Percentiles rank a stretch among this genome's conserved stretches.
phyloP scores from a whole-genome alignment of 2,888 invertebrate genomes.

The Xanthia icteritia region DNA sequence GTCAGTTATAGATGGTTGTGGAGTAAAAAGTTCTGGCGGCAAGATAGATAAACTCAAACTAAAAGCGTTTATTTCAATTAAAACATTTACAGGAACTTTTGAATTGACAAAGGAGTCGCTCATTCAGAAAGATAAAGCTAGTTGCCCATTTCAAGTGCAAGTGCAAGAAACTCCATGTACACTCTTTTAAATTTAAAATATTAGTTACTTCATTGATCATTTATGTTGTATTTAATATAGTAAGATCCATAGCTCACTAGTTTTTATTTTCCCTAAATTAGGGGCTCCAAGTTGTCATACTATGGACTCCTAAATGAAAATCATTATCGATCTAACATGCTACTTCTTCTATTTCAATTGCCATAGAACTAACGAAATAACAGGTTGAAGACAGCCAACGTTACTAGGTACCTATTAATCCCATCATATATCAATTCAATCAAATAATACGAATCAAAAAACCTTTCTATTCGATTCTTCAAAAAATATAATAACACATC shows the following conservation, averaged over 20 bases:
- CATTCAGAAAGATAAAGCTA: not conserved
- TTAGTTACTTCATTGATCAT: not conserved
- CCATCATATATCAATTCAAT: slow-evolving; percentile 59
- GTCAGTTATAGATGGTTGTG: not conserved
- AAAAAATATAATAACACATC: slow-evolving; percentile 77
- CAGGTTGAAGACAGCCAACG: not conserved
- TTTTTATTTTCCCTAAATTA: not conserved
- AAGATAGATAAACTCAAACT: not conserved
- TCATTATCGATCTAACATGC: not conserved
- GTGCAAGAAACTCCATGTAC: not conserved
- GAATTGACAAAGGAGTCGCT: not conserved
- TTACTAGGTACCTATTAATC: slow-evolving; percentile 20
- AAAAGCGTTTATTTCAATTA: not conserved
- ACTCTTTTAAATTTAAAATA: not conserved
- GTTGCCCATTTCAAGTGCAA: not conserved
- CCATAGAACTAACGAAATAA: not conserved
- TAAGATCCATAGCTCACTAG: not conserved
- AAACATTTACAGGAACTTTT: not conserved
- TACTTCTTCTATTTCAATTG: not conserved
- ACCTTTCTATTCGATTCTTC: slow-evolving; percentile 52
- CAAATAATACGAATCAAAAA: slow-evolving; percentile 55
- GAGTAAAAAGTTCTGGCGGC: not conserved
- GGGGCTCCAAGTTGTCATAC: too few species aligned
- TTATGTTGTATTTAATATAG: not conserved
- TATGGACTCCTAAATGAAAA: not conserved